Conservation (phyloP, 2,888 invertebrate genomes). For the Dryomyza anilis region DNA sequence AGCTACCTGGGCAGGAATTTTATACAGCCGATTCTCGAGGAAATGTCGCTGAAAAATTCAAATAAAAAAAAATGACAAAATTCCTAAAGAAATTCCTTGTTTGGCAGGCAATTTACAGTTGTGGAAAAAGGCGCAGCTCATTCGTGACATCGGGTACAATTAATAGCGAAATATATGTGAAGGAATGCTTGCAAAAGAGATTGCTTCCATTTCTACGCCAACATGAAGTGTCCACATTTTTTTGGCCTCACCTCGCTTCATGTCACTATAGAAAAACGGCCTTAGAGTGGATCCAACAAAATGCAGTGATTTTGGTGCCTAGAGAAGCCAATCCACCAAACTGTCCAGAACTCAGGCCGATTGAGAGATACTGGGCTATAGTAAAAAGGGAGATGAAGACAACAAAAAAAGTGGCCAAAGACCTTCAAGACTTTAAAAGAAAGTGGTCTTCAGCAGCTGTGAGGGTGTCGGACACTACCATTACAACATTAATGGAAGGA, state of each 20-base stretch:
- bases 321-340: slow-evolving; percentile 3
- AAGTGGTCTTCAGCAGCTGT: too few relatives aligned
- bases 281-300: neutral
- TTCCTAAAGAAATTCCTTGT: neutral
- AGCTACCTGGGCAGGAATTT: neutral
- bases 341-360: neutral
- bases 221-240: neutral
- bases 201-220: neutral
- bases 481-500: too few relatives aligned
- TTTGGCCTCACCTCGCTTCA: neutral
- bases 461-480: too few relatives aligned
- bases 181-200: neutral
- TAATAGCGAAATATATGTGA: neutral
- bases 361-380: neutral
- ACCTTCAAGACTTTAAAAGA: too few relatives aligned
- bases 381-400: neutral
- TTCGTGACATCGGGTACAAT: neutral
- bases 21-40: neutral
- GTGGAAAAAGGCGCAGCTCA: too few relatives aligned
- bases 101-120: neutral
- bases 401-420: too few relatives aligned
- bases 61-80: neutral
- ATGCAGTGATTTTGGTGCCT: neutral
- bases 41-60: neutral
- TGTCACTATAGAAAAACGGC: neutral